Conservation (phyloP, 2,888 invertebrate species). For the Phaedon cochleariae region DNA sequence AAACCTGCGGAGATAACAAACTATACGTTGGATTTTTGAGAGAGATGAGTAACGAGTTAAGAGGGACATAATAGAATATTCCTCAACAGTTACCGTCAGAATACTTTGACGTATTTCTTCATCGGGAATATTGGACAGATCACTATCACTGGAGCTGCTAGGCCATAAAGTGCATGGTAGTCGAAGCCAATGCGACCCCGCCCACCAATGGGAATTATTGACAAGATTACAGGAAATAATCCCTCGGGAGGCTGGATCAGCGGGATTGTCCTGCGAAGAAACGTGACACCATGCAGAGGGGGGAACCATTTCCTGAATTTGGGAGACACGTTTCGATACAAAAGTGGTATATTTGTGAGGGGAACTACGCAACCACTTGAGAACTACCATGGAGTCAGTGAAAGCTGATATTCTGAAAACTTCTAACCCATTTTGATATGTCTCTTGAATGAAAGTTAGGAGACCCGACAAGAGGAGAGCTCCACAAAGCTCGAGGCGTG, state of each 20-base stretch:
- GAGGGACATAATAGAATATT: background rate
- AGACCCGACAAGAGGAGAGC: slow-evolving; percentile 12
- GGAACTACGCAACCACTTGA: slow-evolving; percentile 18
- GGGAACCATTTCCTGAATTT: slow-evolving; percentile 25
- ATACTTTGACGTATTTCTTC: background rate
- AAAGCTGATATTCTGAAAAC: slow-evolving; percentile 9
- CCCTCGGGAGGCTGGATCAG: slow-evolving; percentile 27
- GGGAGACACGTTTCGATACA: slow-evolving; percentile 27
- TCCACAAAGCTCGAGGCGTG: slow-evolving; percentile 31
- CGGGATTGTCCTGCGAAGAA: slow-evolving; percentile 26
- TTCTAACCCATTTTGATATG: background rate
- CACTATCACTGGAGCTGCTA: background rate
- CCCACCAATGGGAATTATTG: slow-evolving; percentile 18
- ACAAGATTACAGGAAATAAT: slow-evolving; percentile 12
- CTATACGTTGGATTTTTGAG: too few species aligned
- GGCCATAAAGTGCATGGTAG: background rate
- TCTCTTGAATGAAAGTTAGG: background rate
- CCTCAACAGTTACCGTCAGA: background rate
- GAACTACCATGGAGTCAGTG: slow-evolving; percentile 26
- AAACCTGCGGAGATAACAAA: too few species aligned
- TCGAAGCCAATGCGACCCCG: slow-evolving; percentile 18
- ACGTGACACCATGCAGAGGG: slow-evolving; percentile 25
- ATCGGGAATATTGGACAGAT: background rate
- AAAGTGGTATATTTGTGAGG: slow-evolving; percentile 20
- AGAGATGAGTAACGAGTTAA: too few species aligned